Conservation (phyloP, 2,113 vertebrate genomes). For the Chaenocephalus aceratus region DNA sequence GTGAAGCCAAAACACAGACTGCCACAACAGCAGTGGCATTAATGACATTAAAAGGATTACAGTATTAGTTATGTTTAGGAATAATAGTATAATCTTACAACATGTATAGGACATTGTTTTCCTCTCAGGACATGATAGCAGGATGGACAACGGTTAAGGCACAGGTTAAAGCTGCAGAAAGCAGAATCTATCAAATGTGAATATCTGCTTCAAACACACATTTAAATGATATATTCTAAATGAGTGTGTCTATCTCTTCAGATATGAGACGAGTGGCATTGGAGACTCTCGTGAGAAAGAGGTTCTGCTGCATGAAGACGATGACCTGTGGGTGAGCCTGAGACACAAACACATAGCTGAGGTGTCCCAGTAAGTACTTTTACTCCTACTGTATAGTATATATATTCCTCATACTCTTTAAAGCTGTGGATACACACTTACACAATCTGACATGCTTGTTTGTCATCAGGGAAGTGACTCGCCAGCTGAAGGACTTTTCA, state of each 20-base stretch:
- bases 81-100: too few species aligned
- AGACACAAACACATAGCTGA: conserved; percentile 99
- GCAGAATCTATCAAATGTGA: not conserved
- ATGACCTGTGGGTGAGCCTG: conserved; percentile 96
- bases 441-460: too few species aligned
- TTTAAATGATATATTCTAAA: too few species aligned
- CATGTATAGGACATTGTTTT: too few species aligned
- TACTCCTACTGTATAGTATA: not conserved
- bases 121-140: too few species aligned
- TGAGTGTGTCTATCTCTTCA: conserved; percentile 55
- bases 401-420: not conserved
- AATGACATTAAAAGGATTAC: too few species aligned
- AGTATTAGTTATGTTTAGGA: too few species aligned
- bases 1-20: too few species aligned
- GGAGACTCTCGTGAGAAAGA: conserved; percentile 95
- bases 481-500: conserved; percentile 98
- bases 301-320: conserved; percentile 96
- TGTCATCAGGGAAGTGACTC: conserved; percentile 92
- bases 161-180: not conserved
- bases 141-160: too few species aligned
- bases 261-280: conserved; percentile 96
- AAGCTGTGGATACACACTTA: not conserved
- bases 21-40: too few species aligned
- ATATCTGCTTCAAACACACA: not conserved
- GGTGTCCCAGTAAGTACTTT: conserved; percentile 96